phyloP scores from a whole-genome alignment of 2,113 vertebrate species.

The Motacilla alba region DNA sequence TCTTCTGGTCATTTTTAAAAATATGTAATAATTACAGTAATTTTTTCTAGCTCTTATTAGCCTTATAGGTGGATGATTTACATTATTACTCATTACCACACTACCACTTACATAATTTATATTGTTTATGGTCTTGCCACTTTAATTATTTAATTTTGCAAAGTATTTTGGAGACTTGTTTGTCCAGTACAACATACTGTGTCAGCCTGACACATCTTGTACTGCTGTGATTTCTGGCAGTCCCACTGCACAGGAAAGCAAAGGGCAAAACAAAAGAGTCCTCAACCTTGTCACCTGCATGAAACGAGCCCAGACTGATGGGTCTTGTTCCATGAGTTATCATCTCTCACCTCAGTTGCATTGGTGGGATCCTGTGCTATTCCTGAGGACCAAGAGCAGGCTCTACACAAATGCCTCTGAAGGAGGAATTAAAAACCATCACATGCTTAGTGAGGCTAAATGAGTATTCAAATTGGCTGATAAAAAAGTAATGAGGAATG shows the following conservation, averaged over 20 bases:
- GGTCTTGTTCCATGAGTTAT: neutral
- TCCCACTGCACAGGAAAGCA: neutral
- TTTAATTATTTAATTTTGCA: constrained; percentile 15
- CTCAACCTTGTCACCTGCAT: neutral
- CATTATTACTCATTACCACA: neutral
- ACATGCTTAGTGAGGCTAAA: constrained; percentile 42
- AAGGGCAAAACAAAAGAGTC: neutral
- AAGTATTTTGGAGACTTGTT: neutral
- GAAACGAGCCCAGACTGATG: neutral
- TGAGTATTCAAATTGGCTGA: constrained; percentile 64
- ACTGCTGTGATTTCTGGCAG: neutral
- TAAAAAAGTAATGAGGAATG: constrained; percentile 69
- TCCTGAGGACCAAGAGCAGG: neutral
- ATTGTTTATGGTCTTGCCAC: neutral
- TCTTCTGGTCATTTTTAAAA: neutral
- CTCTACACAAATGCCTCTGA: neutral
- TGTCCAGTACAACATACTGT: neutral
- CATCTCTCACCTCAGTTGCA: neutral
- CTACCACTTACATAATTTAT: neutral
- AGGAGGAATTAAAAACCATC: constrained; percentile 37
- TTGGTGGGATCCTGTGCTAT: neutral
- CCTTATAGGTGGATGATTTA: neutral
- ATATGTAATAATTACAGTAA: neutral
- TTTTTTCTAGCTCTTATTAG: neutral
- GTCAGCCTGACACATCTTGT: neutral